These are phyloP conservation scores for Percopsis transmontana DNA, from an alignment of 2,113 vertebrate genomes.

Conservation along the genomic window DNA sequence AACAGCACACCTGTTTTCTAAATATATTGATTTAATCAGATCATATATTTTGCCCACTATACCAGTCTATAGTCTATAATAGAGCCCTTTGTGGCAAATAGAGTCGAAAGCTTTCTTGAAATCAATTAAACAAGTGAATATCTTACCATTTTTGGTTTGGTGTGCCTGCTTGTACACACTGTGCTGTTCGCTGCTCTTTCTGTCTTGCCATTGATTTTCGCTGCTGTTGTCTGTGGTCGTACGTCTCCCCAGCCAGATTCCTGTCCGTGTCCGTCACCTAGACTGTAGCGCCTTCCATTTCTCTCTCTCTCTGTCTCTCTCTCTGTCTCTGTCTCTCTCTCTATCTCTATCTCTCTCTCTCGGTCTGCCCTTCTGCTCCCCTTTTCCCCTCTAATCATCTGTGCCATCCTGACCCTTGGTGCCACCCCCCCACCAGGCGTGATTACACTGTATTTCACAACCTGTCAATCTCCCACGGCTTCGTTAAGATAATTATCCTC, in stretches of 20 bases:
- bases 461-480: neutral
- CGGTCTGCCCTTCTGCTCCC: neutral
- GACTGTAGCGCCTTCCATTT: neutral
- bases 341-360: neutral
- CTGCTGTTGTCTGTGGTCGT: too few species aligned
- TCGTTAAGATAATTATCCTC: constrained; percentile 3
- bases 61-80: neutral
- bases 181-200: too few species aligned
- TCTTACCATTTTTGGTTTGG: neutral
- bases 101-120: too few species aligned
- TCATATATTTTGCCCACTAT: neutral
- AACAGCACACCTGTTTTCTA: too few species aligned
- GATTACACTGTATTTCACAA: neutral
- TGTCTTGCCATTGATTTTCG: too few species aligned
- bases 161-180: neutral
- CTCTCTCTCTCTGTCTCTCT: neutral
- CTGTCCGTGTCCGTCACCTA: neutral
- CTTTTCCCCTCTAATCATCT: neutral
- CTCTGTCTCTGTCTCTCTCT: neutral
- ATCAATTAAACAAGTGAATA: neutral
- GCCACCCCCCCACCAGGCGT: neutral
- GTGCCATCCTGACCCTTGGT: neutral
- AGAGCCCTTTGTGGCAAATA: too few species aligned
- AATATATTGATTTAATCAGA: too few species aligned
- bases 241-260: too few species aligned